Evolutionary conservation across 2,888 invertebrate species (phyloP).

Genomic region (Cephonodes hylas): DNA sequence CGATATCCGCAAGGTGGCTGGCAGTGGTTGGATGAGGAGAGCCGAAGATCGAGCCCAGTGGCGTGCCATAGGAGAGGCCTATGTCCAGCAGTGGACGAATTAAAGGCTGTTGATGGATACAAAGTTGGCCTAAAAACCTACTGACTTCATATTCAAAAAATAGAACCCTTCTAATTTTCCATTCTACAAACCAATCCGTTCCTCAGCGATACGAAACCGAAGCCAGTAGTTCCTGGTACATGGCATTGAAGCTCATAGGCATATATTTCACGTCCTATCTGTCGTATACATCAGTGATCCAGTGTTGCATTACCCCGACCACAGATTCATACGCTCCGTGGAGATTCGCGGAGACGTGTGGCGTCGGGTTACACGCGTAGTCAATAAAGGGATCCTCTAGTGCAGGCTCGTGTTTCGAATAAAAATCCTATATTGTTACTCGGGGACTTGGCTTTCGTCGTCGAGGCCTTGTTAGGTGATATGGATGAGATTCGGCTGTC

Average conservation of each 20-base stretch:
- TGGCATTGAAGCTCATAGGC: background rate
- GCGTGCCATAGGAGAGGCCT: too few relatives aligned
- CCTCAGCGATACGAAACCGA: too few relatives aligned
- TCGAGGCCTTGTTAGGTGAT: background rate
- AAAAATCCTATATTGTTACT: conserved; percentile 30
- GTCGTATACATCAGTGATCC: conserved; percentile 27
- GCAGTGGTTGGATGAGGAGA: too few relatives aligned
- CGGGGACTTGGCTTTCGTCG: background rate
- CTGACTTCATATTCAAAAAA: too few relatives aligned
- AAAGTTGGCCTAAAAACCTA: too few relatives aligned
- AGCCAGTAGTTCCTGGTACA: too few relatives aligned
- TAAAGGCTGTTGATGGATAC: too few relatives aligned
- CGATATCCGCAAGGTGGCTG: too few relatives aligned
- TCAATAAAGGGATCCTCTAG: conserved; percentile 48
- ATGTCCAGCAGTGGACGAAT: too few relatives aligned
- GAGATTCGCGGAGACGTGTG: conserved; percentile 59
- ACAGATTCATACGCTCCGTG: conserved; percentile 56
- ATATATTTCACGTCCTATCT: background rate
- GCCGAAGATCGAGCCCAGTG: too few relatives aligned
- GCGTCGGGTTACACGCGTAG: conserved; percentile 58
- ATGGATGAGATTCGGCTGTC: background rate
- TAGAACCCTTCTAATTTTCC: too few relatives aligned
- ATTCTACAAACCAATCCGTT: too few relatives aligned
- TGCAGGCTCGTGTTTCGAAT: conserved; percentile 51
- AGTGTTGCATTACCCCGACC: conserved; percentile 55